Conservation (phyloP, 1,140 invertebrate genomes). For the Nasonia longicornis region DNA sequence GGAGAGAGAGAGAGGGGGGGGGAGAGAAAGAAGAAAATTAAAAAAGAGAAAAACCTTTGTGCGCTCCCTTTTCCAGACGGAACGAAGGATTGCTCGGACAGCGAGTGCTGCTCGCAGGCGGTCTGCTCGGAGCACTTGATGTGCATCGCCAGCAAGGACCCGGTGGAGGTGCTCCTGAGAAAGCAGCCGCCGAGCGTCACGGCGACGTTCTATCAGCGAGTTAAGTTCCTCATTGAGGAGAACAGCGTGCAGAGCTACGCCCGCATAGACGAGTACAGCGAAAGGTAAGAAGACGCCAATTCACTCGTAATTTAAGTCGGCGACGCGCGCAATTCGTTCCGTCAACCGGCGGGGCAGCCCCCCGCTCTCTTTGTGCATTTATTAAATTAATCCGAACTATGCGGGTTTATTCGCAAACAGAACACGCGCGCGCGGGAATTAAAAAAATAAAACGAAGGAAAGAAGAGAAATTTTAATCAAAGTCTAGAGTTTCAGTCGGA, state of each 20-base stretch:
- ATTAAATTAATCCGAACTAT: constrained; percentile 47
- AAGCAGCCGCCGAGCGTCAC: constrained; percentile 97
- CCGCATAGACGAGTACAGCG: constrained; percentile 95
- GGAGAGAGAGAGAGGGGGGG: neutral
- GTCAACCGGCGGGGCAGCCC: constrained; percentile 8
- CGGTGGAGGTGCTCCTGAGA: constrained; percentile 91
- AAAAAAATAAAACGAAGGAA: neutral
- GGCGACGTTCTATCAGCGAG: constrained; percentile 96
- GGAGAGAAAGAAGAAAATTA: neutral
- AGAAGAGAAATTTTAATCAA: constrained; percentile 49
- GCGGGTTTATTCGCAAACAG: constrained; percentile 46
- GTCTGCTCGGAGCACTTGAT: constrained; percentile 90
- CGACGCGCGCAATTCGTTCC: constrained; percentile 20
- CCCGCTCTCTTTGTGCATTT: constrained; percentile 38
- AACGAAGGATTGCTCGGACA: constrained; percentile 97
- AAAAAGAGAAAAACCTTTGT: constrained; percentile 1
- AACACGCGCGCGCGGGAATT: constrained; percentile 4
- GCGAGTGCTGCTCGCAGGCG: constrained; percentile 89
- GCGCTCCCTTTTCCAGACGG: constrained; percentile 80
- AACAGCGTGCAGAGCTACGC: constrained; percentile 98
- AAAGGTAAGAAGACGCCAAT: constrained; percentile 83
- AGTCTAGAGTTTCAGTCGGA: constrained; percentile 45
- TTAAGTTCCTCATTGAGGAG: constrained; percentile 98
- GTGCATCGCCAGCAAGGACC: constrained; percentile 94
- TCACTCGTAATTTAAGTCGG: constrained; percentile 41